Evolutionary conservation across 1,140 invertebrate genomes (phyloP), one percentile per base, ranked within the genome.

Genomic region (Eurytemora carolleeae): DNA sequence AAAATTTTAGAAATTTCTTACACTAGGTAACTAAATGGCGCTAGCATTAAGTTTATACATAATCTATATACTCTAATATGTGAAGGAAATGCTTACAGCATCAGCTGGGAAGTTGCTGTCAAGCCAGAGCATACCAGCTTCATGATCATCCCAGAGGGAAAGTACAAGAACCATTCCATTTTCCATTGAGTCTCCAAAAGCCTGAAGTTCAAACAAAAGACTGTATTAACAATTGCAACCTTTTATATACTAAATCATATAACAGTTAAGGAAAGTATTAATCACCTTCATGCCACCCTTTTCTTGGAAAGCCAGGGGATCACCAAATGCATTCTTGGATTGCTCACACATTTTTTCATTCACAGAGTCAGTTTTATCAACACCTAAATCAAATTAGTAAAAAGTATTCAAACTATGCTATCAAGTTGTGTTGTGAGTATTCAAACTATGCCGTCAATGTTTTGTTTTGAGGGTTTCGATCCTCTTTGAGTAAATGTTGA

Each of bases 141-240:
- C 65, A 59, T 66, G 66, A 22, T 66, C 66, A 25, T 67, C 66
- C 66, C 66, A 67, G 24, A 67, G 24, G 52, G 63, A 64, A 58
- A 67, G 55, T 24, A 66, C 65, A 19, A 67, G 60, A 2, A 66
- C 66, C 57, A 64, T 64, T 18, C 66, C 66, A 20, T 60, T 31
- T 23, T 53, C 57, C 59, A 66, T 21, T 24, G 66, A 63, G 7
- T 54, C 65, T 2, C 66, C 66, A 65, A 67, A n/a, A n/a, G n/a
- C n/a, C n/a, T n/a, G n/a, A n/a, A n/a, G n/a, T n/a, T n/a, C n/a
- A n/a, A n/a, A n/a, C n/a, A n/a, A n/a, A n/a, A n/a, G n/a, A n/a
- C n/a, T n/a, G n/a, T n/a, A n/a, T n/a, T n/a, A n/a, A n/a, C n/a
- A n/a, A n/a, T n/a, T n/a, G n/a, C n/a, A n/a, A n/a, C n/a, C n/a